Conservation (phyloP, 2,797 vertebrate genomes). For the Ptychobarbus kaznakovi region DNA sequence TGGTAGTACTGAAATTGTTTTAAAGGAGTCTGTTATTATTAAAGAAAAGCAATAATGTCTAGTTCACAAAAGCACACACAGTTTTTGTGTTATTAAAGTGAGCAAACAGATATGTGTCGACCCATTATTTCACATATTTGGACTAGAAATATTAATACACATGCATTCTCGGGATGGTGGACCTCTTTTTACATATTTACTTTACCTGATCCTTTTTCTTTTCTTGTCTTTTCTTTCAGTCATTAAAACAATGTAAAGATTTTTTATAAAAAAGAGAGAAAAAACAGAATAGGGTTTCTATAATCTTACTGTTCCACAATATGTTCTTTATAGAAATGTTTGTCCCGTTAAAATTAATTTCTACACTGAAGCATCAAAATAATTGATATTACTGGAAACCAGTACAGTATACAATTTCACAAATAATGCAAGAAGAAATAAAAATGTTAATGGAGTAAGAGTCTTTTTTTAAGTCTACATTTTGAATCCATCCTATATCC, state of each 20-base stretch:
- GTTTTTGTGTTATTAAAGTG: slow-evolving; percentile 5
- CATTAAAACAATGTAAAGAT: not conserved
- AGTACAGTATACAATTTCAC: not conserved
- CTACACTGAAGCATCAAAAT: not conserved
- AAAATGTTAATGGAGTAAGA: too few species aligned
- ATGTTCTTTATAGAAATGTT: not conserved
- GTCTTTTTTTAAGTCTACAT: not conserved
- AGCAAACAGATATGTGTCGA: not conserved
- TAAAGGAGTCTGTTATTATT: slow-evolving; percentile 9
- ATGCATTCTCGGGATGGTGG: not conserved
- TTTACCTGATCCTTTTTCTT: not conserved
- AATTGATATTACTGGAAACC: not conserved
- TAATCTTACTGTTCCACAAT: not conserved
- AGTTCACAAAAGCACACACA: slow-evolving; percentile 1
- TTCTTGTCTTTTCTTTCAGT: not conserved
- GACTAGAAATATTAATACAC: not conserved
- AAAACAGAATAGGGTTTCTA: not conserved
- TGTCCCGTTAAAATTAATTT: not conserved
- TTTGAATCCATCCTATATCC: not conserved
- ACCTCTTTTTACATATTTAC: not conserved
- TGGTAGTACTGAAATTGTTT: not conserved
- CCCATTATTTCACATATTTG: not conserved
- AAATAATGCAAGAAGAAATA: not conserved
- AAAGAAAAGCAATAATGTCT: slow-evolving; percentile 30
- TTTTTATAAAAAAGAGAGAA: not conserved